Evolutionary conservation across 2,113 vertebrate species (phyloP).

Genomic region (Pterocles orientalis): DNA sequence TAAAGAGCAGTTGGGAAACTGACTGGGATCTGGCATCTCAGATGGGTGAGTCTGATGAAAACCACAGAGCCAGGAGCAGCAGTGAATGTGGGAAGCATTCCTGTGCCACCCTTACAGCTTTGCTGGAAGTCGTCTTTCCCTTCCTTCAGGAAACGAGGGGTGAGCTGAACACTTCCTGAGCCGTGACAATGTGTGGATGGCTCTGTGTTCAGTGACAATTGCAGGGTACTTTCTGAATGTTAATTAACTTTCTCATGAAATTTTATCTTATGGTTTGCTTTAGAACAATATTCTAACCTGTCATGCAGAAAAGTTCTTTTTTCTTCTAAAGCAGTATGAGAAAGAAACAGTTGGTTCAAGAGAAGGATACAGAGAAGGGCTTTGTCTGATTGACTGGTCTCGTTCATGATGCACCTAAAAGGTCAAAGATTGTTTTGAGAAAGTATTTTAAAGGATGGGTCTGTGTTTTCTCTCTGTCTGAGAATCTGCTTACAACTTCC

Average conservation of each 20-base stretch:
- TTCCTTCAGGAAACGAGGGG: neutral
- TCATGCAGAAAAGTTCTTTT: neutral
- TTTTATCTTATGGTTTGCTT: neutral
- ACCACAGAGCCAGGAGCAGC: neutral
- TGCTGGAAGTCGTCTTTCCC: neutral
- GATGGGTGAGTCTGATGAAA: neutral
- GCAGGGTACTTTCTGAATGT: neutral
- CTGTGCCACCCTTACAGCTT: neutral
- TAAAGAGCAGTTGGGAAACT: neutral
- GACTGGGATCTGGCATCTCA: neutral
- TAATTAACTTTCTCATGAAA: neutral
- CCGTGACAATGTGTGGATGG: neutral
- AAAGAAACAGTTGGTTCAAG: neutral
- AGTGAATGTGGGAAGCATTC: neutral
- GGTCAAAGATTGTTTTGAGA: conserved; percentile 69
- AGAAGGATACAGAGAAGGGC: neutral
- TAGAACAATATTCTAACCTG: neutral
- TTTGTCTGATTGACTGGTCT: conserved; percentile 56
- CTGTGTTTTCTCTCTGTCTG: conserved; percentile 67
- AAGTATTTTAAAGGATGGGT: conserved; percentile 54
- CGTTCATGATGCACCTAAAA: conserved; percentile 55
- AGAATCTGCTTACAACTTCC: conserved; percentile 8
- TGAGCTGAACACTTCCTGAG: neutral
- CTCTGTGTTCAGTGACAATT: neutral
- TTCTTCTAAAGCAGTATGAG: neutral